Evolutionary conservation across 2,113 vertebrate species (phyloP), one percentile per base, ranked within the genome.

Genomic region (Callithrix jacchus): DNA sequence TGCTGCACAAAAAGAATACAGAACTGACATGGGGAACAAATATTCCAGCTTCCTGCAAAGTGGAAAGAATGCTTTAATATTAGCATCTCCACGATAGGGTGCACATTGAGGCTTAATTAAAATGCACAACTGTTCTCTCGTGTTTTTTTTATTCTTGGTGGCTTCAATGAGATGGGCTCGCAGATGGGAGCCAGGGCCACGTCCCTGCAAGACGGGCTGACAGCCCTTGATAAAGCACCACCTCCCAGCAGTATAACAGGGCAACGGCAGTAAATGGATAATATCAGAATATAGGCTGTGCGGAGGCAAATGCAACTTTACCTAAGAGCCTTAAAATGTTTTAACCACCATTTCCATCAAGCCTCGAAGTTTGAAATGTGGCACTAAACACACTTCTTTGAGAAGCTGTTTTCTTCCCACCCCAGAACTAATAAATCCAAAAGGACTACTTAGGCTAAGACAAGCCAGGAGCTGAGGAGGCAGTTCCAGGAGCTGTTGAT

Each of bases 21-120:
- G 98, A 98, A 98, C 97, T 98, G 97, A 98, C 96, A 94, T 2
- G 90, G 93, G 96, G 98, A 98, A 98, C 98, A 98, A 98, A 98
- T 98, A 98, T 97, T 97, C 98, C 96, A 97, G 89, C 95, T 98
- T 97, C 95, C 89, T 87, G 80, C 92, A 97, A 98, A 94, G 94
- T 96, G 91, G 84, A 97, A 97, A 93, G 97, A 97, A 81, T 86
- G 96, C 97, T 97, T 98, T 97, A 96, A 97, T 97, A 95, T 95
- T 87, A 95, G 73, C 86, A 23, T 96, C 93, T 88, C 97, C 89
- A 92, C 40, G 49, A 97, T 27, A 70, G 88, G 81, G 85, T 49
- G 87, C 95, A 73, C 83, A 47, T 25, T 25, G 94, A 96, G 95
- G 90, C 89, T 97, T 97, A 96, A 98, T 97, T 98, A 97, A 97